Conservation (phyloP, 2,888 invertebrate species). For the Abrostola triplasia region DNA sequence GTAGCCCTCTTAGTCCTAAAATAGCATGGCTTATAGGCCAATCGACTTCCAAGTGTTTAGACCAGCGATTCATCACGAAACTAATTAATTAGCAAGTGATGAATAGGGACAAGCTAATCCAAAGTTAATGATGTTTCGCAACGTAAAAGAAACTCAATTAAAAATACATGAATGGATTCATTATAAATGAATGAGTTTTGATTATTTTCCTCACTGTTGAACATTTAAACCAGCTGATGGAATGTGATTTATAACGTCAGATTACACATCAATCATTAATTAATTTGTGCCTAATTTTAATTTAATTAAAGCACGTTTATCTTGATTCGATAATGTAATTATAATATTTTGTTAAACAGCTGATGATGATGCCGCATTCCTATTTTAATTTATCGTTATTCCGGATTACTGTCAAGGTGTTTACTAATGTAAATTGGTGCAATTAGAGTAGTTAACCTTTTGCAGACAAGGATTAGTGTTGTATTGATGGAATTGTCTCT, state of each 20-base stretch:
- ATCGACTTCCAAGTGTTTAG: not conserved
- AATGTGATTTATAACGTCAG: conserved; percentile 33
- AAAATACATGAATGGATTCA: not conserved
- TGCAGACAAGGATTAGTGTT: not conserved
- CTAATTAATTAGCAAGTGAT: not conserved
- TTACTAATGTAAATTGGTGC: not conserved
- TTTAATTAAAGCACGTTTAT: conserved; percentile 20
- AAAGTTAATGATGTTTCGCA: not conserved
- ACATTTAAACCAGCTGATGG: conserved; percentile 27
- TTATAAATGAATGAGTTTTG: not conserved
- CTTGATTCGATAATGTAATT: conserved; percentile 7
- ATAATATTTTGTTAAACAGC: conserved; percentile 3
- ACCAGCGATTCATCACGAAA: not conserved
- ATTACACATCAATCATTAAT: conserved; percentile 23
- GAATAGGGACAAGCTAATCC: not conserved
- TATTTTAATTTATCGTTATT: not conserved
- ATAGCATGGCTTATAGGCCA: too few species aligned
- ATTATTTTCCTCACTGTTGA: conserved; percentile 17
- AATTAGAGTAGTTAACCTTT: not conserved
- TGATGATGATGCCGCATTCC: not conserved
- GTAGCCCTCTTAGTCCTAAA: too few species aligned
- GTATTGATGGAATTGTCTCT: too few species aligned
- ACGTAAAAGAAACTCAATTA: not conserved
- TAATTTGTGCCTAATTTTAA: conserved; percentile 16
- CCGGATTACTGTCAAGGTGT: not conserved